A percentile compares a stretch with the other conserved stretches of the same genome.
phyloP scores from a whole-genome alignment of 2,888 invertebrate genomes.

The Lasioglossum leucozonium region DNA sequence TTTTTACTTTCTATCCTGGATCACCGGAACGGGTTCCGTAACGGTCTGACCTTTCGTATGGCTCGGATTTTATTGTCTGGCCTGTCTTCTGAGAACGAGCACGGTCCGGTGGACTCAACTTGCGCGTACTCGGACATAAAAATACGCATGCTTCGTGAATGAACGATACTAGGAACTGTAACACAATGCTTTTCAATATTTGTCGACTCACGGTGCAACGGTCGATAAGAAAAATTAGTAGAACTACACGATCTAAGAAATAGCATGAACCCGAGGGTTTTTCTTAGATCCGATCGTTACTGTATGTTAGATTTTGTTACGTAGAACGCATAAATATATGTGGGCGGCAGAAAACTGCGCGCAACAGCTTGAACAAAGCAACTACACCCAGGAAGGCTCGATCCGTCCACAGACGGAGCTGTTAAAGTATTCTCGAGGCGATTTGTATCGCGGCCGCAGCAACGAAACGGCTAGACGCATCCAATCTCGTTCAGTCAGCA shows the following conservation, averaged over 20 bases:
- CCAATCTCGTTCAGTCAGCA: constrained; percentile 2
- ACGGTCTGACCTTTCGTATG: neutral
- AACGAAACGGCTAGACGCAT: neutral
- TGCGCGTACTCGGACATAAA: neutral
- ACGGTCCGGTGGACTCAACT: neutral
- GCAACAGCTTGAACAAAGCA: neutral
- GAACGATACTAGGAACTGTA: neutral
- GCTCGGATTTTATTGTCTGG: neutral
- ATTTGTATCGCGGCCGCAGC: neutral
- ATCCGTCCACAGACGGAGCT: neutral
- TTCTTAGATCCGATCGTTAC: too few relatives aligned
- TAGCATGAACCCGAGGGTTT: too few relatives aligned
- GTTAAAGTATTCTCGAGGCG: neutral
- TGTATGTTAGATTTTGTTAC: neutral
- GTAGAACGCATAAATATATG: neutral
- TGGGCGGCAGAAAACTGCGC: neutral
- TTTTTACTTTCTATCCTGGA: neutral
- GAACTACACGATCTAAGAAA: too few relatives aligned
- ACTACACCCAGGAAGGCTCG: neutral
- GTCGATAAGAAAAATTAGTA: too few relatives aligned
- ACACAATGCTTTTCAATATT: neutral
- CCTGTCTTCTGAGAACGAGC: neutral
- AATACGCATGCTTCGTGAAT: neutral
- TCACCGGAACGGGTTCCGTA: neutral
- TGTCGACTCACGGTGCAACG: neutral